Evolutionary conservation across 2,113 vertebrate genomes (phyloP).

Genomic region (Dolichotis patagonum): DNA sequence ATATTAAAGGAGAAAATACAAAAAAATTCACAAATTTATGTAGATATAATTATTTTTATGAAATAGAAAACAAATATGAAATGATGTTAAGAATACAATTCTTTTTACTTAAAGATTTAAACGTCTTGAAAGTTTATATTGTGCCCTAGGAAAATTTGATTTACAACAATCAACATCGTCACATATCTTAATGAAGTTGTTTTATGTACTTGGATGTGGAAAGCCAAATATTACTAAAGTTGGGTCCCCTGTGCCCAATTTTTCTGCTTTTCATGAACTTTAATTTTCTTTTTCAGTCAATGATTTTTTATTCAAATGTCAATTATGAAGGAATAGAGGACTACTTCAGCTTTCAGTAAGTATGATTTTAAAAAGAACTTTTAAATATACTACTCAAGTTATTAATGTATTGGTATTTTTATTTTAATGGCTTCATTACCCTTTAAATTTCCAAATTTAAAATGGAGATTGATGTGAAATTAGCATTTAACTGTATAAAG

Average conservation of each 20-base stretch:
- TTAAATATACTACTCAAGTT: neutral
- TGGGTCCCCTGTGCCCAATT: neutral
- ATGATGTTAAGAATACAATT: neutral
- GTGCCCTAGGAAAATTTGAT: neutral
- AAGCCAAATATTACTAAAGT: neutral
- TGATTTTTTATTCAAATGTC: slow-evolving; percentile 63
- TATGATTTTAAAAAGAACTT: slow-evolving; percentile 62
- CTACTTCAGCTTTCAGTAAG: slow-evolving; percentile 72
- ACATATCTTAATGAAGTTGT: too few species aligned
- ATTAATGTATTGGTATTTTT: slow-evolving; percentile 11
- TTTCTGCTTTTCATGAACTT: slow-evolving; percentile 21
- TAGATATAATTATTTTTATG: slow-evolving; percentile 19
- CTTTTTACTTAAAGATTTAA: neutral
- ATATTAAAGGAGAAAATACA: neutral
- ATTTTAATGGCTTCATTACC: neutral
- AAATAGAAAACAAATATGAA: neutral
- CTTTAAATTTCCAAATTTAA: slow-evolving; percentile 51
- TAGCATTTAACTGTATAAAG: neutral
- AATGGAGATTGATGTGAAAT: neutral
- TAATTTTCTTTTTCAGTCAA: slow-evolving; percentile 69
- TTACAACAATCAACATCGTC: neutral
- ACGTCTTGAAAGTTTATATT: neutral
- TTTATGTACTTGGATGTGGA: neutral
- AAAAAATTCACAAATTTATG: neutral
- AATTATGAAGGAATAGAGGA: slow-evolving; percentile 53